Evolutionary conservation across 2,888 invertebrate genomes (phyloP), one percentile per base, ranked within the genome.

Genomic region (Aleiodes alternator): DNA sequence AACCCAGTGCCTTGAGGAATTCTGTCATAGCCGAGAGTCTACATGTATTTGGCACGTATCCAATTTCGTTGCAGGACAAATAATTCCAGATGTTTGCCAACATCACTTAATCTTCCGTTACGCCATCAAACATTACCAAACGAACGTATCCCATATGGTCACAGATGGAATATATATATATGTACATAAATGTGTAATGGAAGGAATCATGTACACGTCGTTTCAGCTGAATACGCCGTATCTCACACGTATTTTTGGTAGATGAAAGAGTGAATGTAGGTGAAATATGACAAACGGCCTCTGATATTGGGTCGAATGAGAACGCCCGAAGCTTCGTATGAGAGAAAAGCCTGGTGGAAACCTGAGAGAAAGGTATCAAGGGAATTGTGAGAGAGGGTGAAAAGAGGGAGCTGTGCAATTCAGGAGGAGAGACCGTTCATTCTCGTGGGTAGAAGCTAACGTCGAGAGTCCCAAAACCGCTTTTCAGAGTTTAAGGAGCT

Each of bases 21-120:
- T 59, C 38, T n/a, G 71, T 16, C 14, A 48, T 43, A 29, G 56
- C 16, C 38, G 9, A 23, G 43, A n/a, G 55, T 43, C 57, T 69
- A 72, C 55, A 78, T 72, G 73, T 57, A 76, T 80, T 43, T 73
- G 82, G 82, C 82, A 77, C 76, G 73, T 70, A 78, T 81, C 82
- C 83, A 83, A 83, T 81, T 76, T 80, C 80, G 79, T 70, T 53
- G 38, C 70, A 69, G 76, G 76, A 81, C 79, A 80, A 82, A 83
- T 80, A 80, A 81, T 82, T 66, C 78, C 80, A 82, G 82, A 83
- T 83, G 83, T 84, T 84, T 82, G 84, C 83, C 81, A 81, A 81
- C 81, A 80, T 81, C 81, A 81, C 79, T 84, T 82, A 82, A 84
- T 82, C 81, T 82, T 77, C 72, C 74, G 75, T 76, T 79, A 79